Evolutionary conservation across 2,113 vertebrate genomes (phyloP).

Genomic region (Lampris megalopsis): DNA sequence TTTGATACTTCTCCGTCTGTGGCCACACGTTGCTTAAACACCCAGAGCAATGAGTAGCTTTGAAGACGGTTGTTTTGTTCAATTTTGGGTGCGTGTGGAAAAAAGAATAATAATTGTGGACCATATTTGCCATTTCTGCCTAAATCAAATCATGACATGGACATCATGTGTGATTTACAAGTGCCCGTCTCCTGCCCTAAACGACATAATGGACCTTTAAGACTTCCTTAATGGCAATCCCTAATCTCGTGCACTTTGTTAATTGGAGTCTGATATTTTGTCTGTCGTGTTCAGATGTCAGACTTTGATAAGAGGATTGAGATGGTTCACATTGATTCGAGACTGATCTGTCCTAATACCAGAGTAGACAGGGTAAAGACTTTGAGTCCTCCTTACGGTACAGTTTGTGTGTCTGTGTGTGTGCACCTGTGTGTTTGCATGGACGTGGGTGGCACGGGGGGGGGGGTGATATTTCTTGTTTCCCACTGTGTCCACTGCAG

Average conservation of each 20-base stretch:
- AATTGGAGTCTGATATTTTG: conserved; percentile 73
- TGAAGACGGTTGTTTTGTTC: conserved; percentile 26
- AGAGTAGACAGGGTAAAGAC: conserved; percentile 47
- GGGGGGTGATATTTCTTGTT: conserved; percentile 55
- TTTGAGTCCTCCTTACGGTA: conserved; percentile 31
- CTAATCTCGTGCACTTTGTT: conserved; percentile 80
- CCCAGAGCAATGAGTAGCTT: conserved; percentile 20
- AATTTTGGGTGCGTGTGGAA: conserved; percentile 10
- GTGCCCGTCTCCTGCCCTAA: conserved; percentile 14
- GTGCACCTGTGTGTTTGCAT: conserved; percentile 30
- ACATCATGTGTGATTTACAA: conserved; percentile 27
- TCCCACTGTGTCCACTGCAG: conserved; percentile 73
- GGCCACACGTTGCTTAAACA: conserved; percentile 29
- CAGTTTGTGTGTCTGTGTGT: conserved; percentile 3
- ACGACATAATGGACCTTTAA: conserved; percentile 12
- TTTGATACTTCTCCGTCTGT: conserved; percentile 30
- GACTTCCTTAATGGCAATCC: conserved; percentile 27
- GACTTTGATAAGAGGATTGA: conserved; percentile 81
- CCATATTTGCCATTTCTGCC: conserved; percentile 9
- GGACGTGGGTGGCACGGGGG: conserved; percentile 53
- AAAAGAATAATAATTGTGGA: conserved; percentile 13
- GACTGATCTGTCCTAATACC: conserved; percentile 70
- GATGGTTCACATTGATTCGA: conserved; percentile 52
- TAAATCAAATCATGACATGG: conserved; percentile 8
- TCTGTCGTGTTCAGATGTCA: conserved; percentile 79